Conservation (phyloP, 2,888 invertebrate species). For the Drosophila acutilabella region DNA sequence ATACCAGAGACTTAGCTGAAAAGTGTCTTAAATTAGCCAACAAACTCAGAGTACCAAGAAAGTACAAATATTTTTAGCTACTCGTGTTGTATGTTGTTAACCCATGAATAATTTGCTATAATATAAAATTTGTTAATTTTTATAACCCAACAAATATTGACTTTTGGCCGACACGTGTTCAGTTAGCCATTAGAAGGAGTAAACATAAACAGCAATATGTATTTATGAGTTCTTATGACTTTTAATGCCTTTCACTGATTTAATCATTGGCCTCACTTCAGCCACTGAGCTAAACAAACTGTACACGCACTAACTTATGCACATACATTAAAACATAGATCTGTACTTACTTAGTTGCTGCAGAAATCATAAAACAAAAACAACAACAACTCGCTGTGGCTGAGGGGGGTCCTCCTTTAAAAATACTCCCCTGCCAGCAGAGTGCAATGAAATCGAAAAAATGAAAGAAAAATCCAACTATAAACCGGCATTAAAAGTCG, state of each 20-base stretch:
- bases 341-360: slow-evolving; percentile 39
- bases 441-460: slow-evolving; percentile 48
- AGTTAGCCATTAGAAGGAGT: background rate
- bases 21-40: too few species aligned
- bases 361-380: slow-evolving; percentile 42
- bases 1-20: too few species aligned
- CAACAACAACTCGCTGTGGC: slow-evolving; percentile 15
- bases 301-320: slow-evolving; percentile 8
- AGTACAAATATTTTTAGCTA: too few species aligned
- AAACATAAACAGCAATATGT: background rate
- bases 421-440: slow-evolving; percentile 33
- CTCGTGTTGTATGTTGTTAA: too few species aligned
- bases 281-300: slow-evolving; percentile 1
- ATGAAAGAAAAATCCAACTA: slow-evolving; percentile 34
- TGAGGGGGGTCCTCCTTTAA: slow-evolving; percentile 11
- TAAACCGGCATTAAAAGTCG: slow-evolving; percentile 53
- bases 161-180: background rate
- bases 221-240: slow-evolving; percentile 5
- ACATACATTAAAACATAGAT: slow-evolving; percentile 8
- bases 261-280: background rate
- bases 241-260: slow-evolving; percentile 14
- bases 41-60: too few species aligned
- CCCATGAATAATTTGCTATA: too few species aligned
- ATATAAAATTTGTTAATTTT: background rate
- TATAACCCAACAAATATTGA: slow-evolving; percentile 3